A percentile compares a stretch with the other conserved stretches of the same genome.
Evolutionary conservation across 2,888 invertebrate genomes (phyloP).

Genomic region (Heteromurus nitidus): DNA sequence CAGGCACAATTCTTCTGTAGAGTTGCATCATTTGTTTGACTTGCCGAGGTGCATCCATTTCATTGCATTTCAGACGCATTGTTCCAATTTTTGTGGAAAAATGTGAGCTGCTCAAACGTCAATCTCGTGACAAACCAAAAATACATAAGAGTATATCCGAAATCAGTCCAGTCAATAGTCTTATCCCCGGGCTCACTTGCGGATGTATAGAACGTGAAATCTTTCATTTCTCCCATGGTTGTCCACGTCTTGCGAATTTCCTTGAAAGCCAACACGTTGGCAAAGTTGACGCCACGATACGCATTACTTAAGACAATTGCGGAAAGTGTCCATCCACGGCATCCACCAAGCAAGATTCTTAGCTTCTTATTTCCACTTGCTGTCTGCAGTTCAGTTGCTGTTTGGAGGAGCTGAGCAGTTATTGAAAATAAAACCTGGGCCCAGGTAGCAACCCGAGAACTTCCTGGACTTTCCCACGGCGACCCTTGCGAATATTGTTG

Average conservation of each 20-base stretch:
- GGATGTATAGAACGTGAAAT: neutral
- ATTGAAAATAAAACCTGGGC: too few species aligned
- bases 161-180: neutral
- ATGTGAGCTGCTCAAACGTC: neutral
- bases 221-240: neutral
- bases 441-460: too few species aligned
- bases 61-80: neutral
- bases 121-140: neutral
- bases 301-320: neutral
- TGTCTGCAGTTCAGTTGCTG: too few species aligned
- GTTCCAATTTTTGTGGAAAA: neutral
- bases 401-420: too few species aligned
- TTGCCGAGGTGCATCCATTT: neutral
- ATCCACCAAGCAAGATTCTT: neutral
- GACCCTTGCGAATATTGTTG: too few species aligned
- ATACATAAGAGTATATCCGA: neutral
- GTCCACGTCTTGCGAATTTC: neutral
- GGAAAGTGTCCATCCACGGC: neutral
- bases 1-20: neutral
- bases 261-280: neutral
- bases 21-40: neutral
- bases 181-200: neutral
- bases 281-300: neutral
- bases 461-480: too few species aligned
- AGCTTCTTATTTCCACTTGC: neutral